Evolutionary conservation across 2,888 invertebrate species (phyloP).

Genomic region (Halocaridina rubra): DNA sequence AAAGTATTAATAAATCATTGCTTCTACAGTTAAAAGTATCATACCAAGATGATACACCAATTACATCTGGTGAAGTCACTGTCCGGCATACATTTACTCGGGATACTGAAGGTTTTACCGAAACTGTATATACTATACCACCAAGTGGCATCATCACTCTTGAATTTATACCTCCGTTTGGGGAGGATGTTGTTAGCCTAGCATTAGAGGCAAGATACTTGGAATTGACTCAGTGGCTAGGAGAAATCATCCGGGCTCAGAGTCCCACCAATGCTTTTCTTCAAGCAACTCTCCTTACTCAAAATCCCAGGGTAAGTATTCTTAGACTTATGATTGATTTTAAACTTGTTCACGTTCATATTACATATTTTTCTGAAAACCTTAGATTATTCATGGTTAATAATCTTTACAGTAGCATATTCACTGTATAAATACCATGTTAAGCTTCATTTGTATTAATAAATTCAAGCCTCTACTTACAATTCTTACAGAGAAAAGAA

Average conservation of each 20-base stretch:
- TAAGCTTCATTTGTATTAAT: too few relatives aligned
- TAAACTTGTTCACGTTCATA: too few relatives aligned
- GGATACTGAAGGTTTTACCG: slow-evolving; percentile 72
- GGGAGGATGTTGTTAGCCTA: slow-evolving; percentile 76
- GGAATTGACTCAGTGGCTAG: slow-evolving; percentile 82
- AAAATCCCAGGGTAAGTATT: slow-evolving; percentile 69
- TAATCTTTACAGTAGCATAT: too few relatives aligned
- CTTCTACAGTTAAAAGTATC: slow-evolving; percentile 75
- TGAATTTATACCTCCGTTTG: slow-evolving; percentile 74
- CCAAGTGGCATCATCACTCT: slow-evolving; percentile 76
- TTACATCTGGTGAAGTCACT: slow-evolving; percentile 74
- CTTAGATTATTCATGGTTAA: too few relatives aligned
- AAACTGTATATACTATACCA: slow-evolving; percentile 71
- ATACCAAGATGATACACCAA: slow-evolving; percentile 78
- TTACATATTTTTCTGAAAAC: too few relatives aligned
- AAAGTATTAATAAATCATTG: not conserved
- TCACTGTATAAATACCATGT: too few relatives aligned
- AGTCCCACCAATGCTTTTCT: slow-evolving; percentile 75
- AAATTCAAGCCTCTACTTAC: too few relatives aligned
- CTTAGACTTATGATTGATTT: too few relatives aligned
- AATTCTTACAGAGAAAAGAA: too few relatives aligned
- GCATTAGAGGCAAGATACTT: slow-evolving; percentile 85
- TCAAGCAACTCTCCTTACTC: slow-evolving; percentile 73
- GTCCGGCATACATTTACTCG: slow-evolving; percentile 76
- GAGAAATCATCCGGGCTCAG: slow-evolving; percentile 78